A percentile compares a stretch with the other conserved stretches of the same genome.
Conservation (phyloP, 2,113 vertebrate genomes). For the Potamarius usumacintae region DNA sequence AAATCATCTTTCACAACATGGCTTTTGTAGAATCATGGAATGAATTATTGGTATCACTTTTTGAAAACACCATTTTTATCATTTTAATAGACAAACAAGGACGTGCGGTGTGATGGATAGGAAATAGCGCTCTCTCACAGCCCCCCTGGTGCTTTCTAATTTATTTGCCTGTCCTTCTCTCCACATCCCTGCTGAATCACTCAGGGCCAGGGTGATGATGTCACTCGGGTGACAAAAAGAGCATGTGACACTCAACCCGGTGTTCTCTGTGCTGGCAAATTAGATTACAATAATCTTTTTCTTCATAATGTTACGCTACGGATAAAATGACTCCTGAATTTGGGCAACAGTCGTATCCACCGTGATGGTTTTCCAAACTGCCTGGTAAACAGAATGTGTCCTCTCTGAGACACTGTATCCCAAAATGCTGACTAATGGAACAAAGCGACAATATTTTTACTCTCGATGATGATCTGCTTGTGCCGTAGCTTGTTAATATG, state of each 20-base stretch:
- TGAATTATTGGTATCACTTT: slow-evolving; percentile 14
- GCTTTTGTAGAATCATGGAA: background rate
- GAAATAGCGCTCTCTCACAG: background rate
- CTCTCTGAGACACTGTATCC: too few species aligned
- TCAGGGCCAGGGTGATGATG: background rate
- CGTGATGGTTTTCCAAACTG: background rate
- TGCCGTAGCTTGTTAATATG: too few species aligned
- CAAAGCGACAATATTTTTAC: background rate
- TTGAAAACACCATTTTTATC: background rate
- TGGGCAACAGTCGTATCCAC: background rate
- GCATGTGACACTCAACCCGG: background rate
- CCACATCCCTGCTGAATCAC: background rate
- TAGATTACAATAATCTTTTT: background rate
- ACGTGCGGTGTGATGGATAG: slow-evolving; percentile 4
- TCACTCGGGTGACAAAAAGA: background rate
- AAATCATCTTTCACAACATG: background rate
- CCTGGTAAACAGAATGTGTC: background rate
- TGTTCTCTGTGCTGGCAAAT: background rate
- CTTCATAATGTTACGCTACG: background rate
- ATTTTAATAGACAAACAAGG: slow-evolving; percentile 21
- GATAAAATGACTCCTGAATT: background rate
- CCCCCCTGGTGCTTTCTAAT: slow-evolving; percentile 16
- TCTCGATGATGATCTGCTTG: background rate
- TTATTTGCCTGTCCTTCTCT: slow-evolving; percentile 12
- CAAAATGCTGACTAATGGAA: too few species aligned